Base-by-base conservation (phyloP, 2,113 vertebrate genomes). In the Erythrocebus patas region DNA sequence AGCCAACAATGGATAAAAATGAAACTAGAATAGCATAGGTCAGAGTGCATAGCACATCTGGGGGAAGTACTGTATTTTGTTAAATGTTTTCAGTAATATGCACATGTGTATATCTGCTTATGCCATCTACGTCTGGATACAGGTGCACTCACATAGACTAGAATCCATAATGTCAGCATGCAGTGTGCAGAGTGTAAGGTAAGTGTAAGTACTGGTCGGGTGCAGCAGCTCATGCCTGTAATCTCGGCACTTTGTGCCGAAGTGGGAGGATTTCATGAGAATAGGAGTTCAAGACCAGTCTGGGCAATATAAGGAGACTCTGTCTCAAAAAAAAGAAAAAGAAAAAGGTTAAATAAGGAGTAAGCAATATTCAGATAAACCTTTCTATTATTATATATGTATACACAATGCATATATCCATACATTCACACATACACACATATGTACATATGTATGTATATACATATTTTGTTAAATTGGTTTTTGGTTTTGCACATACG, bases 381-480 rank as follows among this genome's bases (percentile, higher is more conserved):
- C 45, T 4, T 35, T 72, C 72, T 32, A 7, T 72, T 43, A 25
- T 0, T 57, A 61, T 18, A 40, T 11, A 43, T 6, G 23, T 27
- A 27, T 75, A 75, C 25, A 27, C 40, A 16, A 23, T 10, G 9
- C 45, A 30, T 18, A 3, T 40, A 82, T 32, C 20, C 40, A 38
- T 35, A 25, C 27, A 43, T 18, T 18, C 16, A 8, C 10, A 30
- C 9, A n/a, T 3, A 20, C 2, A 5, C 17, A 9, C 23, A 10
- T 20, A 7, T 0, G 18, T 3, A 0, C 8, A 2, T 55, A 30
- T 68, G 72, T 89, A 5, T 0, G 0, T n/a, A 25, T 17, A 10
- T 23, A 23, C 11, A 1, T 25, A 45, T 20, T 68, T 78, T 27
- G 5, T 45, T 83, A 14, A 50, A 59, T 5, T 25, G 45, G 92